Conservation (phyloP, 2,797 vertebrate species). For the Sebastiscus tertius region DNA sequence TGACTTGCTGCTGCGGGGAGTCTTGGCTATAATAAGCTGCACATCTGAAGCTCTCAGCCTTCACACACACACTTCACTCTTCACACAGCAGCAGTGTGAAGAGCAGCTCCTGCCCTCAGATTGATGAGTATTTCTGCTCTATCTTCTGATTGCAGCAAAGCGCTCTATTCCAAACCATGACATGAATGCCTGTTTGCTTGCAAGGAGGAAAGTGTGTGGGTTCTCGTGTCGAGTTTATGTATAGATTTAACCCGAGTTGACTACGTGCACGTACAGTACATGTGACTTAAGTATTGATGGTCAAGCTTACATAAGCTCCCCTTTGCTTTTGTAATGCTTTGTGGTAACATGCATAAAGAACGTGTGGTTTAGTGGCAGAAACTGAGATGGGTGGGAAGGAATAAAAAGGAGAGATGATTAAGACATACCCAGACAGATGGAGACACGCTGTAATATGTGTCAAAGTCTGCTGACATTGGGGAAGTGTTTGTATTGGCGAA, state of each 20-base stretch:
- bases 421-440: constrained; percentile 6
- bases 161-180: neutral
- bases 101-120: constrained; percentile 15
- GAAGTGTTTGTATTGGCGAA: constrained; percentile 44
- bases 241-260: neutral
- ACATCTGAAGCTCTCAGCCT: constrained; percentile 17
- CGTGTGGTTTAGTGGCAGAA: constrained; percentile 17
- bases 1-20: constrained; percentile 1
- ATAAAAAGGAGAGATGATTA: constrained; percentile 22
- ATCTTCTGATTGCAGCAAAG: constrained; percentile 20
- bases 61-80: neutral
- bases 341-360: neutral
- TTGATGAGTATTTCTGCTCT: constrained; percentile 28
- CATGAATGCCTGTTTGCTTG: neutral
- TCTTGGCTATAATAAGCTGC: constrained; percentile 26
- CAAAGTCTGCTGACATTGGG: constrained; percentile 21
- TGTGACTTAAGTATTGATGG: neutral
- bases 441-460: constrained; percentile 24
- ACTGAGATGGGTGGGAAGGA: neutral
- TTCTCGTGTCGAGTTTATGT: neutral
- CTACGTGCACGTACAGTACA: neutral
- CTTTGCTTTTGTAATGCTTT: neutral
- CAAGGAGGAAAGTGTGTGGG: neutral
- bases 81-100: constrained; percentile 12
- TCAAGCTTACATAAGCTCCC: neutral